Evolutionary conservation across 2,888 invertebrate genomes (phyloP), one percentile per base, ranked within the genome.

Genomic region (Andrena minutula): DNA sequence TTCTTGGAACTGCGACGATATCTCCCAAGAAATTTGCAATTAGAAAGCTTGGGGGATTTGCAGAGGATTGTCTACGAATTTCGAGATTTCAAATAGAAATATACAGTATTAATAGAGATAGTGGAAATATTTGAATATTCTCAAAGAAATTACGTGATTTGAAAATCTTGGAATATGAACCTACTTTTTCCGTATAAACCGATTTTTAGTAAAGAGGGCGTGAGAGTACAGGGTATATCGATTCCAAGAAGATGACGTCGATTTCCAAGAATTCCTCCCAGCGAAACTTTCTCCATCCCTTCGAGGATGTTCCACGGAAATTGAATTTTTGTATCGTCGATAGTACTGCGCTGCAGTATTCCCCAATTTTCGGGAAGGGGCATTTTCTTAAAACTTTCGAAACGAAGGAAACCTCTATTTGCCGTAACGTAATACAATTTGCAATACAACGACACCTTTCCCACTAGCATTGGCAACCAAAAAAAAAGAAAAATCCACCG

Each of bases 191-290:
- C 10, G 1, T 26, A 16, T 7, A 3, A 61, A 71, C 30, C 30
- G 56, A 26, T 8, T 8, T 47, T 75, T 23, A 4, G 3, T 41
- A n/a, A 35, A 10, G 20, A 16, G 30, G n/a, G 35, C 20, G 1
- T 16, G 10, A 61, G 35, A 20, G 12, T 20, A 7, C 49, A 41
- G 16, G 12, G 47, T 16, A 6, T 26, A 41, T 3, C 61, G 10
- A 72, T 73, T 73, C 72, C 2, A 1, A 7, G 35, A 28, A 49
- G 64, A 65, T 26, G 32, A 65, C 58, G 23, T 35, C 58, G 49
- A 75, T 75, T 61, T 41, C 26, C n/a, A 49, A 26, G 28, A 35
- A 76, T 68, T 32, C 61, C 76, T 26, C 4, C 5, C 49, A 6
- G 23, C 56, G 28, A 6, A 64, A 66, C 41, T 78, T 61, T 53